Percentiles rank a stretch among this genome's conserved stretches.
Conservation (phyloP, 2,888 invertebrate genomes). For the Flabesymbios commensalis region DNA sequence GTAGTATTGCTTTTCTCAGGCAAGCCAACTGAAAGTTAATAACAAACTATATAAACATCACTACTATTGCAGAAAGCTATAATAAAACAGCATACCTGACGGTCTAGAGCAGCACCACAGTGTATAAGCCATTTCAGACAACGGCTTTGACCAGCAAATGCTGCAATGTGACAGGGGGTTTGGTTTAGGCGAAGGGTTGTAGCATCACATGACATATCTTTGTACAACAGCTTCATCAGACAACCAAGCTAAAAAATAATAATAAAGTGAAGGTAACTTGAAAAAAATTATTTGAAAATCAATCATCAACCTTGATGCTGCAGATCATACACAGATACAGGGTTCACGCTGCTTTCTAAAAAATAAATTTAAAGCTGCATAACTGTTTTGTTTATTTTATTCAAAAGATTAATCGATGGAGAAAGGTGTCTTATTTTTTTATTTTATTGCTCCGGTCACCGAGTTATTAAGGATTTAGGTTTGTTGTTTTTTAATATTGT, state of each 20-base stretch:
- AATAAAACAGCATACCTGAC: conserved; percentile 51
- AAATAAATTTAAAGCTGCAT: too few relatives aligned
- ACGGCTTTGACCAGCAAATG: conserved; percentile 52
- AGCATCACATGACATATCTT: conserved; percentile 41
- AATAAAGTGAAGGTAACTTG: too few relatives aligned
- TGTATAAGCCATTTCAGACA: conserved; percentile 58
- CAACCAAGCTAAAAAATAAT: conserved; percentile 39
- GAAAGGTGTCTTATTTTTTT: too few relatives aligned
- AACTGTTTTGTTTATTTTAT: too few relatives aligned
- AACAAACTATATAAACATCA: too few relatives aligned
- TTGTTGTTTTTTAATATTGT: too few relatives aligned
- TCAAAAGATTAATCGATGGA: too few relatives aligned
- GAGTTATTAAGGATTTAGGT: too few relatives aligned
- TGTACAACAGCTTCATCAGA: conserved; percentile 45
- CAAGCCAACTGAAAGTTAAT: conserved; percentile 53
- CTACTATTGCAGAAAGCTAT: too few relatives aligned
- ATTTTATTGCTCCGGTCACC: too few relatives aligned
- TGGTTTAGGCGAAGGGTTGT: conserved; percentile 51
- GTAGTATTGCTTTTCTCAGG: conserved; percentile 46
- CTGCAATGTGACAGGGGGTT: conserved; percentile 57
- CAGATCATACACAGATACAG: background rate
- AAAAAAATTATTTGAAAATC: background rate
- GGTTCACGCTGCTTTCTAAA: too few relatives aligned
- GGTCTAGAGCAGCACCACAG: conserved; percentile 48
- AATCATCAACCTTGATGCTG: background rate